Evolutionary conservation across 2,797 vertebrate species (phyloP).

Genomic region (Eutrigla gurnardus): DNA sequence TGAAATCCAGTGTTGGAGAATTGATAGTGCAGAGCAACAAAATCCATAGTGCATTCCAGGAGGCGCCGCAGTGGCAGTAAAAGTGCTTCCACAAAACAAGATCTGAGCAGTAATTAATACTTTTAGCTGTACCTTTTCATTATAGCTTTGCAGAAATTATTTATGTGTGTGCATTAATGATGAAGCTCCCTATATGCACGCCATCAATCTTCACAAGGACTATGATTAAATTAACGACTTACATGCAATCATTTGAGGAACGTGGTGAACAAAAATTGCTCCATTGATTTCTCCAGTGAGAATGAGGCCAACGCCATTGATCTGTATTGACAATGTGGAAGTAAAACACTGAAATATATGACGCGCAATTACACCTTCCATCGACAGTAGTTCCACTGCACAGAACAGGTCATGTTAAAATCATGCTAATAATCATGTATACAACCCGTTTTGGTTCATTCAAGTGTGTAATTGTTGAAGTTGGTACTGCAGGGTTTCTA

Average conservation of each 20-base stretch:
- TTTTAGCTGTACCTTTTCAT: slow-evolving; percentile 53
- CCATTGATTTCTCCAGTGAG: slow-evolving; percentile 49
- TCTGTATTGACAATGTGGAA: slow-evolving; percentile 42
- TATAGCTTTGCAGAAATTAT: slow-evolving; percentile 34
- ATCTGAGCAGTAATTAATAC: slow-evolving; percentile 62
- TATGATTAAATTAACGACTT: slow-evolving; percentile 43
- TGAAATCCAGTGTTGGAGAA: slow-evolving; percentile 53
- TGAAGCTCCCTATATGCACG: slow-evolving; percentile 13
- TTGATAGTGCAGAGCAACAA: slow-evolving; percentile 52
- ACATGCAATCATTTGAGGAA: slow-evolving; percentile 37
- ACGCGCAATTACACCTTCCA: slow-evolving; percentile 8
- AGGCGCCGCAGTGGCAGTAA: slow-evolving; percentile 34
- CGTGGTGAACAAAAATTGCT: slow-evolving; percentile 40
- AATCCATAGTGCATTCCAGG: slow-evolving; percentile 54
- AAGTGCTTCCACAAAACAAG: slow-evolving; percentile 54
- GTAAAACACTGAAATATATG: slow-evolving; percentile 44
- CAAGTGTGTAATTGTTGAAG: neutral
- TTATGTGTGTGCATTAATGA: slow-evolving; percentile 36
- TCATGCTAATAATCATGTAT: neutral
- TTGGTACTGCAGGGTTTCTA: neutral
- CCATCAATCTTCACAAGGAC: slow-evolving; percentile 43
- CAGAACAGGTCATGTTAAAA: neutral
- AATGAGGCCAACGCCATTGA: slow-evolving; percentile 42
- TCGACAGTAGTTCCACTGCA: slow-evolving; percentile 1
- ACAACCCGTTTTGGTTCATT: neutral